phyloP scores from a whole-genome alignment of 1,140 invertebrate genomes.

The Lanistes nyassanus region DNA sequence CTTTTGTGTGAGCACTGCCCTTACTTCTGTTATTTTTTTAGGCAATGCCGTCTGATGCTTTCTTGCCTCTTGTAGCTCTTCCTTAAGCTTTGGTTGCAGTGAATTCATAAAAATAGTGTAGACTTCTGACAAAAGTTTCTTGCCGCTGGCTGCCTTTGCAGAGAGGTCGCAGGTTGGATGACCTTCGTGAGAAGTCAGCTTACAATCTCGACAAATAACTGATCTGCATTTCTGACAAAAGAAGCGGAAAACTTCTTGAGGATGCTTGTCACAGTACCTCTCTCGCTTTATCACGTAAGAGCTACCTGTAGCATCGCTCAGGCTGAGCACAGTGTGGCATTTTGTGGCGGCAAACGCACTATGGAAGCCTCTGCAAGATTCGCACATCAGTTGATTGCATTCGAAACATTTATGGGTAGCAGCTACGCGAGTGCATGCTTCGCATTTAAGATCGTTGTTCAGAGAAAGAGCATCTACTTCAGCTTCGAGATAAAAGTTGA shows the following conservation, averaged over 20 bases:
- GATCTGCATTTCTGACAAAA: conserved; percentile 14
- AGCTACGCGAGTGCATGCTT: neutral
- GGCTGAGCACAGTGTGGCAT: conserved; percentile 14
- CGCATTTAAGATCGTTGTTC: neutral
- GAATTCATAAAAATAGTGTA: neutral
- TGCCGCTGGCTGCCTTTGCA: neutral
- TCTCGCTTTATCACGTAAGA: neutral
- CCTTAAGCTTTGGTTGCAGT: neutral
- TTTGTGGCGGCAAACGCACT: conserved; percentile 12
- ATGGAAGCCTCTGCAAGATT: conserved; percentile 15
- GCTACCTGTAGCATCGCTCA: neutral
- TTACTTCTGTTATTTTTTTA: neutral
- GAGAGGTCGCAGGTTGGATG: conserved; percentile 18
- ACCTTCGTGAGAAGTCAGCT: conserved; percentile 25
- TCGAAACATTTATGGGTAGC: conserved; percentile 16
- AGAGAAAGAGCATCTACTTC: neutral
- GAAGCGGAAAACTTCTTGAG: conserved; percentile 17
- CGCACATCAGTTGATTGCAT: conserved; percentile 22
- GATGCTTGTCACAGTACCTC: conserved; percentile 19
- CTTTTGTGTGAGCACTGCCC: neutral
- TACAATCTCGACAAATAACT: conserved; percentile 28
- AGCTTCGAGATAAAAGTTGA: conserved; percentile 29
- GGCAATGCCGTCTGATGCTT: neutral
- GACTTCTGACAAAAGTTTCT: neutral
- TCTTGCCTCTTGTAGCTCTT: neutral